Evolutionary conservation across 2,797 vertebrate species (phyloP), one percentile per base, ranked within the genome.

Genomic region (Xiphophorus birchmanni): DNA sequence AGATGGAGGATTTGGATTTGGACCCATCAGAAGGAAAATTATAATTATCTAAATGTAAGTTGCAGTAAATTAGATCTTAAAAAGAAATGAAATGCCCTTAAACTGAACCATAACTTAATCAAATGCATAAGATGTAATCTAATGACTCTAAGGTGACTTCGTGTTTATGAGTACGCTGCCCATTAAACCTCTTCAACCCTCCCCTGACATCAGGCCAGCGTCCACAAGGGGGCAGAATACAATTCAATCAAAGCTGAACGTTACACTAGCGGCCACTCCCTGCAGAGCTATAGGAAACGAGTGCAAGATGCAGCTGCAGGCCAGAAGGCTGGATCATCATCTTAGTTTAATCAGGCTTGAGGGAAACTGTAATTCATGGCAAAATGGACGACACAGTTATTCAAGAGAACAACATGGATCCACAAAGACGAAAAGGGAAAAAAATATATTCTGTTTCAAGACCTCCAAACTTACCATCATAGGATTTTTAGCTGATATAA

Each of bases 201-300:
- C 77, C 82, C 73, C 60, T 82, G 71, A 84, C 80, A 85, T 40
- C 69, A 74, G 81, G 89, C 81, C 73, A 84, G 26, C 73, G 50
- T 90, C 95, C 95, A 95, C 94, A 92, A 95, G 95, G 86, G 95
- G 95, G 95, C 95, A 95, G 90, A 91, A 83, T 89, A 80, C 87
- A 90, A 83, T 94, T 93, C 86, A 91, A 89, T 91, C 86, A 89
- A 83, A 89, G 76, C 79, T 78, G 82, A 86, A 86, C 86, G 76
- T 74, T 90, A 85, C n/a, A 29, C 80, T 75, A 80, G 6, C 80
- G 69, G 75, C 86, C 63, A 73, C 75, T 78, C 88, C 83, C 85
- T 69, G 0, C 23, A 80, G 85, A 81, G 85, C 88, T 79, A 83
- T 1, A 78, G 84, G 81, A 75, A 58, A 26, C 48, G 18, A 77